Base-by-base conservation (phyloP, 2,888 invertebrate genomes). In the Physocephala rufipes region DNA sequence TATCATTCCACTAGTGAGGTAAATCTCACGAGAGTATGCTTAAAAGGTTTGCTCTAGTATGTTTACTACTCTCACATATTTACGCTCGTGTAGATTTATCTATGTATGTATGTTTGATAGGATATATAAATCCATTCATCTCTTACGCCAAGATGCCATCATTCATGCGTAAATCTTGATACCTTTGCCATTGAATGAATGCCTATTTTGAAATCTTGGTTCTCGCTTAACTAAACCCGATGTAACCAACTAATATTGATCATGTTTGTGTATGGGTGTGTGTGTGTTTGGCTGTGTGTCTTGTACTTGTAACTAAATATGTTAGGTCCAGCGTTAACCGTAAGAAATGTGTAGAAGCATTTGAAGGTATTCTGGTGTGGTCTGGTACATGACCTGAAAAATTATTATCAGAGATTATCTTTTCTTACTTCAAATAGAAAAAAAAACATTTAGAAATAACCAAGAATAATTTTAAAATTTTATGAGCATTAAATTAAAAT, bases 121-220 rank as follows among this genome's bases (percentile, higher is more conserved):
- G 24, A 16, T 21, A 51, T 19, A 68, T 15, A n/a, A 61, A 30
- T n/a, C n/a, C n/a, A n/a, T n/a, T n/a, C 62, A 61, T 68, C 68
- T 68, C 61, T n/a, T 59, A n/a, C 36, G 49, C 49, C 49, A 51
- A 62, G 19, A 47, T 59, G 61, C 19, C 30, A 21, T 21, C 36
- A 68, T 61, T 61, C 62, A 68, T 51, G 68, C 24, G 68, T 61
- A 51, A 68, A 68, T 51, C 61, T 68, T 28, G 30, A 61, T 47
- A 28, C 36, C 9, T 4, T 36, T 36, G 9, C 36, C 9, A 49
- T 47, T 68, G 68, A 61, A 49, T 62, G 68, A 68, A 62, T 68
- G 68, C 62, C 36, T 61, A n/a, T 26, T 36, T 19, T 16, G 16
- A n/a, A 36, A 59, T 58, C 15, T 45, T 55, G 55, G 30, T 36